Percentiles rank a stretch among this genome's conserved stretches.
Evolutionary conservation across 2,113 vertebrate species (phyloP).

Genomic region (Colaptes auratus): DNA sequence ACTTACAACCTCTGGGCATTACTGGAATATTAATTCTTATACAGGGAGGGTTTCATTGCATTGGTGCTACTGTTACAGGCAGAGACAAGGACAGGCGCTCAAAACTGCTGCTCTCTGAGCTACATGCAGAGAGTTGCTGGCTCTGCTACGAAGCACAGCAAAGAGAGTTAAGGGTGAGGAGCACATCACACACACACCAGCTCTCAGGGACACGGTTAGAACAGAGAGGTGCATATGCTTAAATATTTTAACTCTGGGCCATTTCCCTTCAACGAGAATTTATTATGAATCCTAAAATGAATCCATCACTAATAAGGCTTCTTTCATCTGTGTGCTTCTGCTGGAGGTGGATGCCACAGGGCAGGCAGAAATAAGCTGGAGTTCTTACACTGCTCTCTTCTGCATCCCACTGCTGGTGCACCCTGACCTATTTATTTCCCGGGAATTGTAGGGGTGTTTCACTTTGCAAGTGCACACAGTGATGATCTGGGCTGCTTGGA

Average conservation of each 20-base stretch:
- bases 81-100: not conserved
- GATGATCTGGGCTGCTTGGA: not conserved
- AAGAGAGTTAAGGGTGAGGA: not conserved
- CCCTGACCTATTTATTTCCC: slow-evolving; percentile 52
- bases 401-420: not conserved
- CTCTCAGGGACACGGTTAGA: not conserved
- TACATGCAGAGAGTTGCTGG: not conserved
- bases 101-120: slow-evolving; percentile 1
- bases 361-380: not conserved
- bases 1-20: slow-evolving; percentile 68
- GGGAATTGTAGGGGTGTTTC: not conserved
- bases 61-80: not conserved
- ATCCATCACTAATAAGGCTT: not conserved
- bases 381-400: not conserved
- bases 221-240: not conserved
- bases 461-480: not conserved
- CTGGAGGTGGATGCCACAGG: not conserved
- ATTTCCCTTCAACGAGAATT: slow-evolving; percentile 1
- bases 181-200: not conserved
- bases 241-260: slow-evolving; percentile 14
- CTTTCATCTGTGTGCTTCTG: not conserved
- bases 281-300: not conserved
- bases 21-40: slow-evolving; percentile 63
- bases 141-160: not conserved
- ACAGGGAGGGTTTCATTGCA: slow-evolving; percentile 40